Base-by-base conservation (phyloP, 2,797 vertebrate species). In the Uromys caudimaculatus region DNA sequence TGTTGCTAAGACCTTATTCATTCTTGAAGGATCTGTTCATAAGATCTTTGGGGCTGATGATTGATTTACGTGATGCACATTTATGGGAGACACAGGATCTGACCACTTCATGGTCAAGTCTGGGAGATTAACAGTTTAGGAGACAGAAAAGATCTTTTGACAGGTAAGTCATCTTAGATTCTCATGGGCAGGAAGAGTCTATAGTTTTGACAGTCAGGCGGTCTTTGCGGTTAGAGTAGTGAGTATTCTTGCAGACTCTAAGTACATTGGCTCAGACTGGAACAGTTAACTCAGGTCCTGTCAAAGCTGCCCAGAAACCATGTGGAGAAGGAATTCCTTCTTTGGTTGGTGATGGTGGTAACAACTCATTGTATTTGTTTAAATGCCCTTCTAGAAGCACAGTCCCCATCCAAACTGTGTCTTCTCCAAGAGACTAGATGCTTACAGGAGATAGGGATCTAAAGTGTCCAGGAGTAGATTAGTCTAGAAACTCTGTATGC, bases 321-420 rank as follows among this genome's bases (percentile, higher is more conserved):
- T 0, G 6, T 23, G 56, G 4, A 24, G n/a, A 94, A 4, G 41
- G 38, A 50, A 90, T 84, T 78, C 58, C 41, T 56, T 73, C 75
- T 62, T 54, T 19, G 13, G n/a, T 50, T 24, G 8, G 6, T 23
- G 44, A 56, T 62, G 78, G 10, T 14, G 1, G 23, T 69, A 27
- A 38, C n/a, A 56, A 47, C 7, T 60, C 24, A 47, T 17, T 0
- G 52, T 69, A 78, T 60, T 79, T 64, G 60, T 4, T 78, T 54
- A 93, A 93, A 82, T 64, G 64, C 14, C 35, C 38, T 77, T 76
- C 56, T 90, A 79, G 94, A 93, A 89, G 29, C 47, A 32, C 1
- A 85, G 12, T 38, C 13, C 8, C 6, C 50, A 79, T 69, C 10
- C 38, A 93, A 71, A 60, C 21, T 81, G 19, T 44, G 32, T 81